Evolutionary conservation across 2,888 invertebrate species (phyloP), one percentile per base, ranked within the genome.

Genomic region (Marronus borbonicus): DNA sequence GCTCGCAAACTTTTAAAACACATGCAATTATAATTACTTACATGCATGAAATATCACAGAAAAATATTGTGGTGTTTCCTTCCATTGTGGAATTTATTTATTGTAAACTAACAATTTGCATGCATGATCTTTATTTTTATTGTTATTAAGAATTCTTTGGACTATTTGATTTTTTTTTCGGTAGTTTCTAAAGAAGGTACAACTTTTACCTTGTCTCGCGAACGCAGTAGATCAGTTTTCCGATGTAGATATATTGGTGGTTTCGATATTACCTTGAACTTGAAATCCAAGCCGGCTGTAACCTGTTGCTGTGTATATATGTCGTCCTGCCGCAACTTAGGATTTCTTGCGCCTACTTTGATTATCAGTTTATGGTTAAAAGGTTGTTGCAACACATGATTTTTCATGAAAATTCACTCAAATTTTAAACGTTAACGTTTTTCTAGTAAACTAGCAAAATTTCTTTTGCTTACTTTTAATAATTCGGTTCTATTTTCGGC

Each of bases 251-350:
- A 28, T 28, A 62, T 24, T 24, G 28, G 8, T 60, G 62, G 36
- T 39, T 8, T 39, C 24, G 17, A 4, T 60, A 44, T 74, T 74
- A 74, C 72, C 72, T 74, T 74, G 72, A 74, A 74, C 72, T 74
- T 74, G 72, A 72, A 39, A 44, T 60, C 20, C 3, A 60, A 60
- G 60, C 49, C 68, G 50, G 39, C 72, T 60, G 4, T 74, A 44
- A 74, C 72, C 72, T 74, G 72, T 74, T 74, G 72, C 72, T 74
- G 50, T 28, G 24, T 24, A 10, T 44, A 5, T 31, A 4, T 5
- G 31, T 31, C 31, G 44, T 44, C 44, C 31, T 31, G 28, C 28
- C 14, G 20, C 31, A 62, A 55, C 7, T 68, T 24, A 28, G 24
- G 17, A 68, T 49, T 14, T 49, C 50, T 50, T 49, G 14, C 50